Base-by-base conservation (phyloP, 1,140 invertebrate species). In the Papilio helenus region DNA sequence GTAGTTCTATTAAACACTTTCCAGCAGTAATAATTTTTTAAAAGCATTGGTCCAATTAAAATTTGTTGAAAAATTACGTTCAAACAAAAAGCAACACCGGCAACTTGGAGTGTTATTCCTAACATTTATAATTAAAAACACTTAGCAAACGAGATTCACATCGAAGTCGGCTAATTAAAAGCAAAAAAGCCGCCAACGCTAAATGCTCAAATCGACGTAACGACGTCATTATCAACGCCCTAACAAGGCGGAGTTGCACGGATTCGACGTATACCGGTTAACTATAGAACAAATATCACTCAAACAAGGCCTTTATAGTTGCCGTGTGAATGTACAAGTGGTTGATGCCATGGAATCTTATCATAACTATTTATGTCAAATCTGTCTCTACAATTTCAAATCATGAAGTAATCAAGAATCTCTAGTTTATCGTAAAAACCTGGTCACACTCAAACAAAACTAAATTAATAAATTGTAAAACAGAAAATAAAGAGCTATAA, bases 221-320 rank as follows among this genome's bases (percentile, higher is more conserved):
- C 88, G 90, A 93, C 84, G 90, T 93, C 90, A 86, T 93, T 93
- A 93, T 86, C 87, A 84, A 88, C 84, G 81, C 83, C 85, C 90
- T 93, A 93, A 92, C 88, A 89, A 91, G 90, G 86, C 71, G 72
- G 84, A 86, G 79, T 82, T 82, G 83, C 81, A 80, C 80, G 79
- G 71, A 83, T 82, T 81, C 83, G 82, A 81, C 87, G 80, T 85
- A 80, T 81, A 81, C 79, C 51, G 78, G 87, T 85, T 88, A 90
- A 90, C 87, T 86, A 86, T 79, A 83, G 77, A 84, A 79, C 85
- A 89, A 87, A 90, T 82, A 86, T 58, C 72, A 76, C 80, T 82
- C 80, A 79, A 82, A 83, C 81, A 79, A 85, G 84, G 85, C 83
- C 83, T 87, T 76, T 80, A 79, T 76, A 79, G 81, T 79, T 85